Evolutionary conservation across 2,797 vertebrate genomes (phyloP), one percentile per base, ranked within the genome.

Genomic region (Diplodus puntazzo): DNA sequence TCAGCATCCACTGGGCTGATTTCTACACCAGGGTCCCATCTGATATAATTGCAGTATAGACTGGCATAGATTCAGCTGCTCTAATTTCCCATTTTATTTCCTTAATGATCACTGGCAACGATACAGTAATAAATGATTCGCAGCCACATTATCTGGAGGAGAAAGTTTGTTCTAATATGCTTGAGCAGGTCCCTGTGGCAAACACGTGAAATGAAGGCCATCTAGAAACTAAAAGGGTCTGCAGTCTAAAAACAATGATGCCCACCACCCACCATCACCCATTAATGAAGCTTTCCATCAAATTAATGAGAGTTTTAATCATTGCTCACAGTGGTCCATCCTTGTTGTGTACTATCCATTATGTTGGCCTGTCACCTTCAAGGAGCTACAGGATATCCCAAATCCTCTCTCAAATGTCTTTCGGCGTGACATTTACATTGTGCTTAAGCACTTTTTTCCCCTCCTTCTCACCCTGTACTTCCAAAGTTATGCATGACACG

Each of bases 231-330:
- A 59, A 75, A 73, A 64, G 58, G 23, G 66, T 45, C 43, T 77
- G 77, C 52, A 64, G 27, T 53, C 67, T 79, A 72, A 87, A 86
- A 86, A 89, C 82, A 82, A 77, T 48, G 50, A 83, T 69, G 77
- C 64, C 72, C 61, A 80, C 64, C 64, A 74, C 59, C 86, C 46
- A 70, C 62, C 25, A 82, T 66, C 34, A 57, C 27, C 64, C 11
- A 54, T 66, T 83, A 85, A 86, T 88, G 81, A 86, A 86, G 68
- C 61, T 79, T 81, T 87, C 79, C 69, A 87, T 92, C 82, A 93
- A 67, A 86, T 84, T 75, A 93, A 93, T 88, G 77, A 80, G 65
- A 70, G 64, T 84, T 87, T 80, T 87, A 88, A 86, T 86, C 70
- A 85, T 69, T 78, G 60, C 52, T 85, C 76, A 75, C 57, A 76